phyloP scores from a whole-genome alignment of 2,113 vertebrate species.

The Chaenogobius annularis region DNA sequence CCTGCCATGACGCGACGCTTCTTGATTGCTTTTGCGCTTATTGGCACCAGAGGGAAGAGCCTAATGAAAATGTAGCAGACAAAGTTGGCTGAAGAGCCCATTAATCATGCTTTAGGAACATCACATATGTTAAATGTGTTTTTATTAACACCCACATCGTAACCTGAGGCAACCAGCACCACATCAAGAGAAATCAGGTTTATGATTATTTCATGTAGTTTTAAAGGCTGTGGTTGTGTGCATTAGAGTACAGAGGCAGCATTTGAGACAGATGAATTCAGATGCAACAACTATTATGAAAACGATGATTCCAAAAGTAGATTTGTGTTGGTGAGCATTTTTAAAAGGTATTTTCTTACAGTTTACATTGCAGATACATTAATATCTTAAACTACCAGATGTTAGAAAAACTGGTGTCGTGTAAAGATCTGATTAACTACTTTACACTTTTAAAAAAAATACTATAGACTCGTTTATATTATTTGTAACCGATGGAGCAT shows the following conservation, averaged over 20 bases:
- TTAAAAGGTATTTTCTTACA: neutral
- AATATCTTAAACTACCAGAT: neutral
- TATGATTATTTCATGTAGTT: neutral
- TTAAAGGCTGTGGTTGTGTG: neutral
- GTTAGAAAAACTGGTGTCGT: neutral
- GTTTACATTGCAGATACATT: neutral
- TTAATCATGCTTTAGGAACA: constrained; percentile 22
- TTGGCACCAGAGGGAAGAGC: constrained; percentile 12
- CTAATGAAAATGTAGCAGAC: constrained; percentile 26
- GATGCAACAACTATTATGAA: neutral
- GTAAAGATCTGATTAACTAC: too few species aligned
- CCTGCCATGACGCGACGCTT: constrained; percentile 16
- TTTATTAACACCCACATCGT: constrained; percentile 10
- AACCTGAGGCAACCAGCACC: neutral
- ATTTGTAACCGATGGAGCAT: too few species aligned
- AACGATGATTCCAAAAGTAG: neutral
- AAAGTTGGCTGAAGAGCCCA: constrained; percentile 14
- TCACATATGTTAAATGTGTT: constrained; percentile 22
- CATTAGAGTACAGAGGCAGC: neutral
- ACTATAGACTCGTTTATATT: too few species aligned
- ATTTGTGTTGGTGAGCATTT: neutral
- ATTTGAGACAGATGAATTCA: neutral
- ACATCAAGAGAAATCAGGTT: neutral
- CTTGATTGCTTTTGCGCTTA: constrained; percentile 1
- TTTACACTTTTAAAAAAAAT: too few species aligned